Evolutionary conservation across 2,113 vertebrate species (phyloP).

Genomic region (Thamnaconus septentrionalis): DNA sequence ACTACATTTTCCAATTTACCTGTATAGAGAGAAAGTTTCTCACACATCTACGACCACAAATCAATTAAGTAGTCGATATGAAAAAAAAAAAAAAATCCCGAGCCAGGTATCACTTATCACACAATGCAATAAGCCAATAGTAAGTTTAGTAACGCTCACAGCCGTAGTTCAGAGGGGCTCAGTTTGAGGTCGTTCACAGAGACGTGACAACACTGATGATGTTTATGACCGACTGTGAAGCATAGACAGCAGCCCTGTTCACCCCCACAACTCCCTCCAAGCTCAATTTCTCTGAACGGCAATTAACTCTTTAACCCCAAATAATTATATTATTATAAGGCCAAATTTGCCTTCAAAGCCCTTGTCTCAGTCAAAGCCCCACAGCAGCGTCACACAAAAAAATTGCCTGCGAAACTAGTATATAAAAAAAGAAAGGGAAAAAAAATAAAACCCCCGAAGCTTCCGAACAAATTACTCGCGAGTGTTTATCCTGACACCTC

Average conservation of each 20-base stretch:
- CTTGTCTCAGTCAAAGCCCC: slow-evolving; percentile 12
- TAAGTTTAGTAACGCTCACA: too few species aligned
- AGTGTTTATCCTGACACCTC: slow-evolving; percentile 1
- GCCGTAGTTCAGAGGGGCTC: too few species aligned
- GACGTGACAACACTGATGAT: neutral
- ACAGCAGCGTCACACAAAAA: slow-evolving; percentile 14
- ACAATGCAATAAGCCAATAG: too few species aligned
- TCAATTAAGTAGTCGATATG: too few species aligned
- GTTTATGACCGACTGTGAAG: slow-evolving; percentile 31
- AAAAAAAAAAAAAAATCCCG: too few species aligned
- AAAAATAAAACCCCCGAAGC: slow-evolving; percentile 2
- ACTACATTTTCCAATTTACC: too few species aligned
- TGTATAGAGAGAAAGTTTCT: too few species aligned
- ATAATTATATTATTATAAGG: slow-evolving; percentile 70
- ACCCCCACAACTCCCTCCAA: slow-evolving; percentile 19
- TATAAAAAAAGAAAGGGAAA: too few species aligned
- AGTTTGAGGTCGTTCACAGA: neutral
- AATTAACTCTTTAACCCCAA: slow-evolving; percentile 71
- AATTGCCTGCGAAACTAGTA: slow-evolving; percentile 5
- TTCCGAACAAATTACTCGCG: slow-evolving; percentile 42
- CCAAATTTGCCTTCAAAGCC: slow-evolving; percentile 29
- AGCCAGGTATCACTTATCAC: too few species aligned
- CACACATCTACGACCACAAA: too few species aligned
- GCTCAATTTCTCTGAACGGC: slow-evolving; percentile 50
- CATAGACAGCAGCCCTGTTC: slow-evolving; percentile 39